Base-by-base conservation (phyloP, 2,888 invertebrate species). In the Agrotis segetum region DNA sequence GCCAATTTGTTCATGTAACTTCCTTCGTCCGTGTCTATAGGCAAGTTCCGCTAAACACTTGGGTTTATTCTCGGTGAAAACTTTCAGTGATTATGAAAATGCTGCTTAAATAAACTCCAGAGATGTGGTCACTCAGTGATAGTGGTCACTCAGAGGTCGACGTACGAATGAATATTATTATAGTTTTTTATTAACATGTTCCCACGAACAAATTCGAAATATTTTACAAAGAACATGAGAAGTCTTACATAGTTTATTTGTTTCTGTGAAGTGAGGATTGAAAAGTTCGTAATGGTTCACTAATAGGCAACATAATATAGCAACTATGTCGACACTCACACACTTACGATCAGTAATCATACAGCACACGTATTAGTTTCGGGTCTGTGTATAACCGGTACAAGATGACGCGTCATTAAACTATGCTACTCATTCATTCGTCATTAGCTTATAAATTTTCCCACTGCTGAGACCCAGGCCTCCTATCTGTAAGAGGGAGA, bases 1-100 rank as follows among this genome's bases (percentile, higher is more conserved):
- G 44, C 63, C 49, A 63, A 63, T 53, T 69, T 7, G 40, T 53
- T 49, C 11, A 14, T 24, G 21, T n/a, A 50, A 44, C 66, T 67
- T n/a, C 19, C 19, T 21, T 19, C 9, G 55, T 29, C 17, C n/a
- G 19, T 19, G 21, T 7, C 17, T 58, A 16, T 3, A 14, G 19
- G 6, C 52, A n/a, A 4, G 44, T 14, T 29, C n/a, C 40, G 3
- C 21, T 40, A 9, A 21, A 29, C 21, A 21, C 3, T 7, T 13
- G 7, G 6, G 14, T 11, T 29, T 46, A 29, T 29, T 17, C 11
- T 44, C 14, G 1, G 1, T 19, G 21, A 9, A 4, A 1, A 34
- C 21, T 21, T 21, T 29, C 9, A 34, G 16, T 40, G 2, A 46
- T n/a, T 55, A 24, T 56, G 6, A 40, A 40, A 1, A 24, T 14